phyloP scores from a whole-genome alignment of 2,797 vertebrate genomes.

The Acanthiza pusilla region DNA sequence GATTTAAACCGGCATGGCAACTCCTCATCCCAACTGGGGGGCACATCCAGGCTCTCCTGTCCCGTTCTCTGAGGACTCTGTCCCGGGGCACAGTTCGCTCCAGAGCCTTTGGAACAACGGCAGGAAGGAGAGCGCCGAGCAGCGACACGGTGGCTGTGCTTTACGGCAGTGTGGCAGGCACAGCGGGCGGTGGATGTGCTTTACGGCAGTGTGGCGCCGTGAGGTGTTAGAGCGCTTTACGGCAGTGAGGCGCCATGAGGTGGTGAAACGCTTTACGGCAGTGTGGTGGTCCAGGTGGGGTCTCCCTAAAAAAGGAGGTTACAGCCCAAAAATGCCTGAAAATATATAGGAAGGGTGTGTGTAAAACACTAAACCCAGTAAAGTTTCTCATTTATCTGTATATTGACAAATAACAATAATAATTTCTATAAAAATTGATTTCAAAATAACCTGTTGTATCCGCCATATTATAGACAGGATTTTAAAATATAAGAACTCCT shows the following conservation, averaged over 20 bases:
- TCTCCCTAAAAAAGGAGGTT: neutral
- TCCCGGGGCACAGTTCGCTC: neutral
- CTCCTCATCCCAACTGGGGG: neutral
- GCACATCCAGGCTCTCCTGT: neutral
- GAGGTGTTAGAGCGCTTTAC: too few relatives aligned
- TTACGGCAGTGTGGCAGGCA: neutral
- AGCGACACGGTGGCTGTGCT: neutral
- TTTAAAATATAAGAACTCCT: neutral
- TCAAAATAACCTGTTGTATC: rapidly evolving
- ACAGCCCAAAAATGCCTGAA: neutral
- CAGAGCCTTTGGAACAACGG: neutral
- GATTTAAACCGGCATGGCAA: neutral
- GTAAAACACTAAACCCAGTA: neutral
- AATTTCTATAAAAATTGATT: neutral
- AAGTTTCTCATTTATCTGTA: neutral
- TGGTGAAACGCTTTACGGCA: neutral
- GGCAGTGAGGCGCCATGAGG: neutral
- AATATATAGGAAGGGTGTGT: neutral
- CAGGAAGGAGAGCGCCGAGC: neutral
- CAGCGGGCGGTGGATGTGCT: neutral
- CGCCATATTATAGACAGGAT: neutral
- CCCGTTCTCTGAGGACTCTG: neutral
- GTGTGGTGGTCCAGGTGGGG: too few relatives aligned
- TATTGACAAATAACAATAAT: neutral
- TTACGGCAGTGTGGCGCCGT: neutral